Conservation (phyloP, 1,140 invertebrate genomes). For the Pteromalus puparum region DNA sequence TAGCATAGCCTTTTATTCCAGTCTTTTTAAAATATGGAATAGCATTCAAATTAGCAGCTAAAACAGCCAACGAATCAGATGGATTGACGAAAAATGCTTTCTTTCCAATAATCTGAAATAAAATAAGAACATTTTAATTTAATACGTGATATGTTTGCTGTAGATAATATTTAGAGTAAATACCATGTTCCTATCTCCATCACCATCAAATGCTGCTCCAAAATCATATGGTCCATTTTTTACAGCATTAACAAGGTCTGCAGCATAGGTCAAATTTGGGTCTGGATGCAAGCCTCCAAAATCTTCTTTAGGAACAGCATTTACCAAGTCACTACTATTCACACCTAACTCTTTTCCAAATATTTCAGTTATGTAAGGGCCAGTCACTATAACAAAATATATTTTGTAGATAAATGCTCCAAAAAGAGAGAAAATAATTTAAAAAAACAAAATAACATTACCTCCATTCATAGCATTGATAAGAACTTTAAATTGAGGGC, state of each 20-base stretch:
- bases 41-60: constrained; percentile 92
- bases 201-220: constrained; percentile 99
- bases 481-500: constrained; percentile 87
- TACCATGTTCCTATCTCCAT: constrained; percentile 83
- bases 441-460: constrained; percentile 66
- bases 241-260: constrained; percentile 88
- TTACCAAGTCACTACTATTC: constrained; percentile 81
- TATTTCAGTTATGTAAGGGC: constrained; percentile 94
- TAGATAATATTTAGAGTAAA: neutral
- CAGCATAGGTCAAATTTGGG: constrained; percentile 98
- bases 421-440: constrained; percentile 36
- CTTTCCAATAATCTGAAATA: constrained; percentile 89
- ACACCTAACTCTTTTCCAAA: constrained; percentile 92
- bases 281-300: constrained; percentile 99
- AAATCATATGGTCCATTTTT: constrained; percentile 91
- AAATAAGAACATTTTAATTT: constrained; percentile 20
- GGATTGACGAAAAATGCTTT: constrained; percentile 99
- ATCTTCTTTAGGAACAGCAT: constrained; percentile 89
- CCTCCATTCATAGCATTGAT: constrained; percentile 97
- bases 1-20: constrained; percentile 92
- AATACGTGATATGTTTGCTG: neutral
- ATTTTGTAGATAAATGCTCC: constrained; percentile 37
- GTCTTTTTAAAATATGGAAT: constrained; percentile 96
- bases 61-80: constrained; percentile 96
- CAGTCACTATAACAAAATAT: constrained; percentile 85